phyloP scores from a whole-genome alignment of 2,113 vertebrate genomes.

The Okapia johnstoni region DNA sequence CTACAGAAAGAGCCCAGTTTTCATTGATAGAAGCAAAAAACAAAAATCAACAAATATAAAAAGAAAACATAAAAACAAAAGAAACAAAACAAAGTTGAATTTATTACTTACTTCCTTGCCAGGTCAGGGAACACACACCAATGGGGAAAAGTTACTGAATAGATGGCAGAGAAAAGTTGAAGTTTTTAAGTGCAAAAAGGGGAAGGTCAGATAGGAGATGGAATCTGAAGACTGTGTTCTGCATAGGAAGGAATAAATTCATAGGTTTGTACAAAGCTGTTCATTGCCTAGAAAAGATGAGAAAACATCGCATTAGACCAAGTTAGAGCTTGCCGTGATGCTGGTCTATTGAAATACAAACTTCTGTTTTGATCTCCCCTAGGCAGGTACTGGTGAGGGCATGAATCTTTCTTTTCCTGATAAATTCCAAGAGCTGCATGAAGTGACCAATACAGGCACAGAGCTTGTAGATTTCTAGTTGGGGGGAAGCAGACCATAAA shows the following conservation, averaged over 20 bases:
- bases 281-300: neutral
- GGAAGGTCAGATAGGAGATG: neutral
- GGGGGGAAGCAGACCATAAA: neutral
- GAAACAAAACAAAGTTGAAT: neutral
- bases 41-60: neutral
- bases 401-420: neutral
- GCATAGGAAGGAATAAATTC: neutral
- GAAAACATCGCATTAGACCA: neutral
- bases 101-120: neutral
- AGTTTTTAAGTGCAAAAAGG: neutral
- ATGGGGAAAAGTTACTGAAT: neutral
- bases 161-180: neutral
- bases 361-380: neutral
- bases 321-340: neutral
- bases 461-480: neutral
- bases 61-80: neutral
- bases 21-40: neutral
- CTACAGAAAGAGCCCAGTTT: neutral
- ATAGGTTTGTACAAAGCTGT: neutral
- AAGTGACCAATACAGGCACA: neutral
- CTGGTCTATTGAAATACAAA: neutral
- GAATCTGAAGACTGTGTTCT: neutral
- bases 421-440: rapidly evolving
- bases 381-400: neutral
- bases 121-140: too few relatives aligned